Base-by-base conservation (phyloP, 2,113 vertebrate species). In the Chlamydotis undulata region DNA sequence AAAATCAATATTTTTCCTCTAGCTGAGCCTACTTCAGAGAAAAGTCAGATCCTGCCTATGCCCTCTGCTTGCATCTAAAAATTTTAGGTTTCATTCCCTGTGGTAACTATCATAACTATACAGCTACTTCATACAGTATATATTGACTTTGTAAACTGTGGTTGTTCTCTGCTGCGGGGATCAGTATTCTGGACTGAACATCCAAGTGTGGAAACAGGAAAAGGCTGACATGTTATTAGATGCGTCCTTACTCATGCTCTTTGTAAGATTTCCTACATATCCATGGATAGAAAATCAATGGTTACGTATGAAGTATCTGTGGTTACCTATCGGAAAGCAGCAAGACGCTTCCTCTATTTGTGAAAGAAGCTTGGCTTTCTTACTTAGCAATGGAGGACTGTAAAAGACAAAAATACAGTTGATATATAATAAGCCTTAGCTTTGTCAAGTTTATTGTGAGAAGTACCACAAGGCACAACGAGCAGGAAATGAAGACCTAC, bases 1-100 rank as follows among this genome's bases (percentile, higher is more conserved):
- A 96, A 96, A 97, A 97, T 98, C 97, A 95, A 93, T 97, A 96
- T 78, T 95, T 95, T 96, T 95, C 96, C 95, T 93, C 60, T 83
- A 97, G 96, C 95, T 94, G 93, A 97, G 93, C 94, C 86, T 81
- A 93, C 96, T 96, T 97, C 97, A 97, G 96, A 98, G 95, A 89
- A 89, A 79, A 89, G 65, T 89, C 96, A 86, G 92, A 77, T 84
- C 75, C 70, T 89, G 80, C 89, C 76, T 95, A 79, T 91, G 84
- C 96, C 95, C 94, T 96, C 90, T 93, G 91, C 93, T 97, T 93
- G 91, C 81, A 94, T 96, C 95, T 95, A 74, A 97, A 95, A 95
- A 90, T 84, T 88, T 94, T 93, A 89, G 88, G 86, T 87, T 96
- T 94, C 93, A 94, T 71, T 85, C 95, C 86, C 95, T 94, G 83